Conservation (phyloP, 2,888 invertebrate species). For the Lasioglossum pauxillum region DNA sequence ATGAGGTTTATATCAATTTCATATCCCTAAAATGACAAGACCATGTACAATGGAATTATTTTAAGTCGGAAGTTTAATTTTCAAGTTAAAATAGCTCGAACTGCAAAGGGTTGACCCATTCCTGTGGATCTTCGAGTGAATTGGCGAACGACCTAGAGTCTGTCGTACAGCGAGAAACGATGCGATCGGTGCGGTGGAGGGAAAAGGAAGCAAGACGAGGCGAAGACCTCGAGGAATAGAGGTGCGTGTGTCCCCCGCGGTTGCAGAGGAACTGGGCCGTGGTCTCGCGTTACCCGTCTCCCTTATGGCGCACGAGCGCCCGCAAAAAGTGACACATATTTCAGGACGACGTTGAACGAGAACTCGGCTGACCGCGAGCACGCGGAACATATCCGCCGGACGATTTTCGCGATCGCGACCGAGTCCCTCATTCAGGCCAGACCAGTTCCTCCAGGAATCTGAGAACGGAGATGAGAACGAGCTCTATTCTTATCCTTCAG, state of each 20-base stretch:
- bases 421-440: conserved; percentile 15
- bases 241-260: conserved; percentile 47
- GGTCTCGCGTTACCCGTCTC: conserved; percentile 73
- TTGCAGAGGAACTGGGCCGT: conserved; percentile 72
- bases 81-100: too few relatives aligned
- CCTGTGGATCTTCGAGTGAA: not conserved
- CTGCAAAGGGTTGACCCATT: too few relatives aligned
- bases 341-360: conserved; percentile 56
- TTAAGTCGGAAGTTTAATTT: too few relatives aligned
- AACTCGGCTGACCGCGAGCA: conserved; percentile 52
- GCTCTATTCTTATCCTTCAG: not conserved
- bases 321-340: conserved; percentile 75
- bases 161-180: not conserved
- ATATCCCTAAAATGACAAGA: too few relatives aligned
- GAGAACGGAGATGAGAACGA: not conserved
- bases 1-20: too few relatives aligned
- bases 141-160: not conserved
- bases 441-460: conserved; percentile 14
- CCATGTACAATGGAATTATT: too few relatives aligned
- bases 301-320: conserved; percentile 56
- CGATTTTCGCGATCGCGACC: conserved; percentile 37
- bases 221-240: conserved; percentile 27
- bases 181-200: not conserved
- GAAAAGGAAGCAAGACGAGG: not conserved
- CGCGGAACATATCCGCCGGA: conserved; percentile 53